Conservation (phyloP, 2,797 vertebrate genomes). For the Acropternis orthonyx region DNA sequence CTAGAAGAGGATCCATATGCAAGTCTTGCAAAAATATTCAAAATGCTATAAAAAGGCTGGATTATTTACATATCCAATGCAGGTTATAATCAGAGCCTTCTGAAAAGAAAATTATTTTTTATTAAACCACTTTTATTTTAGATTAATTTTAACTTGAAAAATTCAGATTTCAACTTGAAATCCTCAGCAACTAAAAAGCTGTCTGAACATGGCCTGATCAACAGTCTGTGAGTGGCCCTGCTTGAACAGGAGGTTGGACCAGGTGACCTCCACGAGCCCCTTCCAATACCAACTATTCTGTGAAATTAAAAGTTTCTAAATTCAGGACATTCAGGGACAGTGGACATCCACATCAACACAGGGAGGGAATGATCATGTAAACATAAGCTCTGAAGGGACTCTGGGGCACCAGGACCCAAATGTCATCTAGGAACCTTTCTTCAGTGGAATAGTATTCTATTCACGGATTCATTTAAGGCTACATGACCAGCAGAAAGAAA, state of each 20-base stretch:
- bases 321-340: background rate
- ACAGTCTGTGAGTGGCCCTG: background rate
- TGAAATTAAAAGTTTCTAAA: background rate
- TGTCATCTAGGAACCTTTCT: background rate
- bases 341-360: background rate
- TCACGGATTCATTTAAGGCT: background rate
- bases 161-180: background rate
- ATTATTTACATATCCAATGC: background rate
- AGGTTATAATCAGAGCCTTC: background rate
- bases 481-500: background rate
- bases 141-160: background rate
- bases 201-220: background rate
- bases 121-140: background rate
- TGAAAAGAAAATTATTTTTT: background rate
- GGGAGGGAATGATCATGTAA: background rate
- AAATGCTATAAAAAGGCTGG: background rate
- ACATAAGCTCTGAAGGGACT: background rate
- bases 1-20: background rate
- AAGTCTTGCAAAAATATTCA: background rate
- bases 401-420: background rate
- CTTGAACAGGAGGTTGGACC: background rate
- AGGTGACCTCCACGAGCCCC: background rate
- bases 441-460: background rate
- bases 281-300: background rate
- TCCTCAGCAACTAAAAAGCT: background rate